Base-by-base conservation (phyloP, 1,140 invertebrate genomes). In the Heliothis subflexa region DNA sequence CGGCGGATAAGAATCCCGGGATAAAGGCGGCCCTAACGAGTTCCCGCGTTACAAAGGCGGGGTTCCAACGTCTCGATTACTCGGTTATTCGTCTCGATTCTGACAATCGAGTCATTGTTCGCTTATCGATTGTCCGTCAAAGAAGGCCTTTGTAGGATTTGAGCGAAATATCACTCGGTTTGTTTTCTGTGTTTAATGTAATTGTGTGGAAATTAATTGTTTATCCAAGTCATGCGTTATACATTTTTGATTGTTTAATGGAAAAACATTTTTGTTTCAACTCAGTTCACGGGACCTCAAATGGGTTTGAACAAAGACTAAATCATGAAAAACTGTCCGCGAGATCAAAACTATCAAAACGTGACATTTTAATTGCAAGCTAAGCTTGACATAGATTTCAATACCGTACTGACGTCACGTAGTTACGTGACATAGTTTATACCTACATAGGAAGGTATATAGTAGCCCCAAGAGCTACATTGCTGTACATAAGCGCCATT, bases 1-100 rank as follows among this genome's bases (percentile, higher is more conserved):
- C 78, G 55, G 47, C 45, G 72, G 81, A 78, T 80, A 77, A 81
- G 78, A 75, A 82, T 80, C 64, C 71, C 64, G 49, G 71, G 76
- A 84, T 80, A 82, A 84, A 84, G 74, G 70, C 74, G 77, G 62
- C 50, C 62, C 73, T 84, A 84, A 84, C 83, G 83, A 84, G 81
- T 78, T 78, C 73, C 61, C 52, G 61, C 47, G 61, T 59, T 78
- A 80, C 81, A 82, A 82, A 82, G 71, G 81, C 61, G 54, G 74
- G 78, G 62, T 50, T 28, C 66, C 13, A 52, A 70, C 47, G 59
- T 62, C 73, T 80, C 70, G 75, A 79, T 82, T 81, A 79, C 78
- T 82, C 75, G 81, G 78, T 82, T 82, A 81, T 81, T 73, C 72
- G 73, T 64, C 78, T 70, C 70, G 68, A 78, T 76, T 73, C 75